Base-by-base conservation (phyloP, 1,140 invertebrate genomes). In the Protaetia brevitarsis region DNA sequence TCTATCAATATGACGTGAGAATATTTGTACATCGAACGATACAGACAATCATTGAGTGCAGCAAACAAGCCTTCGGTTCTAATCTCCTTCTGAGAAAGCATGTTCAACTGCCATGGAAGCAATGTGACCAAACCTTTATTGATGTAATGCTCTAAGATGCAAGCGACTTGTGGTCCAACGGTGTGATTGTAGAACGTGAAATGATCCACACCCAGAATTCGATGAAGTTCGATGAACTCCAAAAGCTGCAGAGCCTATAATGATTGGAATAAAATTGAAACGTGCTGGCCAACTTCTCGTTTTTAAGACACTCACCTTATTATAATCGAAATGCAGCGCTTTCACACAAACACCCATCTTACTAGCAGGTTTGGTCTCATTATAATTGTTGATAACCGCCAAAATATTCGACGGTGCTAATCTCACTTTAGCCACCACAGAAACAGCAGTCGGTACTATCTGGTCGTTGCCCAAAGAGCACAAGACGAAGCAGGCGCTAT, bases 161-260 rank as follows among this genome's bases (percentile, higher is more conserved):
- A 93, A 11, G 83, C 83, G 0, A 94, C 92, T 51, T 90, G 86
- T 1, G 82, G 76, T 4, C 93, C 92, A 26, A 95, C 81, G 0
- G 94, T 94, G 76, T 96, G 88, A 77, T 97, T 97, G 82, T 96
- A 98, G 75, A 98, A 89, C 26, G 92, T 92, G 76, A 97, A 94
- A 76, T 95, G 92, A 26, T 87, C 87, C 0, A 92, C 92, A 0
- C 95, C 95, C 58, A 97, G 80, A 13, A 97, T 78, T 5, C 85
- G 83, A 76, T 97, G 94, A 58, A 97, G 81, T 80, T 97, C 95
- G 66, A 97, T 86, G 83, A 95, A 97, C 81, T 97, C 95, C 64
- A 97, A 82, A 65, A 98, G 81, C 81, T 95, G 91, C 45, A 91
- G 76, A 10, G 87, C 86, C 82, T 91, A 76, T 7, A 77, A 77